Percentiles rank a stretch among this genome's conserved stretches.
These are phyloP conservation scores for Hoplodrina blanda DNA, from an alignment of 2,888 invertebrate genomes.

Conservation along the genomic window DNA sequence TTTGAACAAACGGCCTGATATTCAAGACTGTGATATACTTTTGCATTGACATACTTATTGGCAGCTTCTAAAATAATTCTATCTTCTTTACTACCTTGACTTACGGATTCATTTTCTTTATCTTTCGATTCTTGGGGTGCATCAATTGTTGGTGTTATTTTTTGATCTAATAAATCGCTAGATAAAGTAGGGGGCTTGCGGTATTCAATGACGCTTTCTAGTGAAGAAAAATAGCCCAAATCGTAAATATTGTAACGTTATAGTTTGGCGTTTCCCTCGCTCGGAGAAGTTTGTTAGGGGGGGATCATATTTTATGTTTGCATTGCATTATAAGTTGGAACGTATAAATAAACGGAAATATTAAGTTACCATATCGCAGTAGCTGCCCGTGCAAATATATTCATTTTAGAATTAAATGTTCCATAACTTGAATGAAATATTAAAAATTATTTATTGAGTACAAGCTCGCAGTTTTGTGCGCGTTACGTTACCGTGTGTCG, in stretches of 20 bases:
- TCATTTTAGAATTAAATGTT: slow-evolving; percentile 7
- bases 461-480: no score
- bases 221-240: slow-evolving; percentile 74
- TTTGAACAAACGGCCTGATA: slow-evolving; percentile 62
- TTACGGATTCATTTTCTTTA: slow-evolving; percentile 33
- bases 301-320: slow-evolving; percentile 44
- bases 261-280: slow-evolving; percentile 61
- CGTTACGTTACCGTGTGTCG: no score
- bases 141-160: slow-evolving; percentile 45
- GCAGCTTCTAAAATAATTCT: not conserved
- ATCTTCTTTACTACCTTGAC: slow-evolving; percentile 16
- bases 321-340: slow-evolving; percentile 41
- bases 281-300: slow-evolving; percentile 35
- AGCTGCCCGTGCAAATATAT: slow-evolving; percentile 17
- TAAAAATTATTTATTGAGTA: not conserved
- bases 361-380: slow-evolving; percentile 17
- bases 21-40: slow-evolving; percentile 56
- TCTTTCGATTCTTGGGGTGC: not conserved
- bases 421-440: not conserved
- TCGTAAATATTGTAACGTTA: slow-evolving; percentile 75
- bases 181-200: slow-evolving; percentile 70
- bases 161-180: slow-evolving; percentile 74
- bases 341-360: slow-evolving; percentile 46
- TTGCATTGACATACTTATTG: slow-evolving; percentile 27
- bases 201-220: slow-evolving; percentile 71